Conservation (phyloP, 2,113 vertebrate genomes). For the Typhlomys cinereus region DNA sequence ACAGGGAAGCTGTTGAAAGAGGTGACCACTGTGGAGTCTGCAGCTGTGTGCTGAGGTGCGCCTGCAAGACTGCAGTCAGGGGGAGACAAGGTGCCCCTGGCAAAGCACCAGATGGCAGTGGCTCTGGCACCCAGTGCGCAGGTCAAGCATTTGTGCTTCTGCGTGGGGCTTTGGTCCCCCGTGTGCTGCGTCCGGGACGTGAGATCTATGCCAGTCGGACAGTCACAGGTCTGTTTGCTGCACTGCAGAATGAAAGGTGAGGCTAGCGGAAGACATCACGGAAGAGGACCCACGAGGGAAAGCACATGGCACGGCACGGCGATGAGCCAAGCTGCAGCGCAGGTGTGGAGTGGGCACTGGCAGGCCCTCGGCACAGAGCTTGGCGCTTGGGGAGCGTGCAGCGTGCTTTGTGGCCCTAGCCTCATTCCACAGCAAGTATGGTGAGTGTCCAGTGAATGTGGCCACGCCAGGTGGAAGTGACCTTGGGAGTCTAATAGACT, state of each 20-base stretch:
- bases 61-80: neutral
- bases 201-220: neutral
- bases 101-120: neutral
- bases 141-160: neutral
- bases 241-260: rapidly evolving
- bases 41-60: neutral
- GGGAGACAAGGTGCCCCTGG: neutral
- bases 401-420: neutral
- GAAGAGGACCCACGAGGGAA: neutral
- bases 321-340: rapidly evolving
- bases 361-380: neutral
- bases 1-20: too few relatives aligned
- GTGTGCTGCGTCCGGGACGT: neutral
- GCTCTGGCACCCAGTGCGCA: neutral
- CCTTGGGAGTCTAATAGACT: neutral
- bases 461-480: neutral
- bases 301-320: neutral
- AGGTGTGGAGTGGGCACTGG: neutral
- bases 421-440: neutral
- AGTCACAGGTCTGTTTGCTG: neutral
- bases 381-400: rapidly evolving
- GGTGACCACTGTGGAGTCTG: neutral
- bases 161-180: neutral
- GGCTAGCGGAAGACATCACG: neutral
- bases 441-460: neutral